phyloP scores from a whole-genome alignment of 2,888 invertebrate genomes.

The Nasonovia ribisnigri region DNA sequence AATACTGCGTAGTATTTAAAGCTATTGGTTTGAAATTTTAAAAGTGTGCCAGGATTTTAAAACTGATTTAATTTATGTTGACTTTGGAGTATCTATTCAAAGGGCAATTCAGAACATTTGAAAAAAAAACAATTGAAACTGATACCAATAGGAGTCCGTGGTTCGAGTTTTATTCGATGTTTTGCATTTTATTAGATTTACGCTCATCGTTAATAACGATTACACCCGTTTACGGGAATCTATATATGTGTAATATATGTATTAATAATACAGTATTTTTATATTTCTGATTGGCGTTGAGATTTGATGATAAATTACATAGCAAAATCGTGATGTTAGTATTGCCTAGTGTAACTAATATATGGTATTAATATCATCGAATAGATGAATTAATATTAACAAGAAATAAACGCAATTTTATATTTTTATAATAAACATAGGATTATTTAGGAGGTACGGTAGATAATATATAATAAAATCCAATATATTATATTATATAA shows the following conservation, averaged over 20 bases:
- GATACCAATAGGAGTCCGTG: background rate
- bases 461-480: too few species aligned
- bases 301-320: background rate
- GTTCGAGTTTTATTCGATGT: background rate
- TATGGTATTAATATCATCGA: too few species aligned
- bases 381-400: background rate
- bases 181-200: background rate
- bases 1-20: background rate
- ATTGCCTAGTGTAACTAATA: background rate
- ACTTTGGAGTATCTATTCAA: background rate
- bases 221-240: background rate
- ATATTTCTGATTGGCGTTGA: background rate
- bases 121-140: background rate
- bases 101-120: background rate
- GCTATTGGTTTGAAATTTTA: background rate
- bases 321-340: background rate
- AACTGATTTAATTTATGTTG: background rate
- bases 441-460: background rate
- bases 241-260: too few species aligned
- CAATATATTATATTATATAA: too few species aligned
- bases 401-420: background rate
- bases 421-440: background rate
- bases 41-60: background rate
- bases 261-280: background rate
- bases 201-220: background rate